phyloP scores from a whole-genome alignment of 2,113 vertebrate genomes.

The Upupa epops region DNA sequence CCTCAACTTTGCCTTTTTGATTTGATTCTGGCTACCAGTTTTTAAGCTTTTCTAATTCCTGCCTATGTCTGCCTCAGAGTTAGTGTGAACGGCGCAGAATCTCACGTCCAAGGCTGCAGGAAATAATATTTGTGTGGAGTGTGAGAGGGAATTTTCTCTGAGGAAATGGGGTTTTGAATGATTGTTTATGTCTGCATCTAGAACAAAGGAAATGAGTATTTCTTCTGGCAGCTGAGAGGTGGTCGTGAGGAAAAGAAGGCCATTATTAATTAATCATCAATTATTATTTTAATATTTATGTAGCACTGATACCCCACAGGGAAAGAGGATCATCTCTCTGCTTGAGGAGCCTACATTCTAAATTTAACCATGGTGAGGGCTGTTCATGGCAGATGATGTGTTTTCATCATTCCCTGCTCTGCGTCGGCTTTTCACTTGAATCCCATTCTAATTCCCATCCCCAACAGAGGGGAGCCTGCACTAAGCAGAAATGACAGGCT shows the following conservation, averaged over 20 bases:
- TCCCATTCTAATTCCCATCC: conserved; percentile 43
- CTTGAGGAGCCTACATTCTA: conserved; percentile 45
- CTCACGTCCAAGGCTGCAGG: not conserved
- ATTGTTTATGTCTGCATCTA: conserved; percentile 31
- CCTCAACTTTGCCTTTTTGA: not conserved
- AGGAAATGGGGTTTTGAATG: conserved; percentile 4
- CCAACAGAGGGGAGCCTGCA: not conserved
- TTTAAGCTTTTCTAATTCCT: conserved; percentile 13
- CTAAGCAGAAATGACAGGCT: not conserved
- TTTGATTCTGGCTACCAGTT: conserved; percentile 41
- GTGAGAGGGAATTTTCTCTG: not conserved
- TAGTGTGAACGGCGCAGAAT: not conserved
- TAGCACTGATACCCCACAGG: conserved; percentile 28
- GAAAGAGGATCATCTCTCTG: conserved; percentile 38
- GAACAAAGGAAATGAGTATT: conserved; percentile 31
- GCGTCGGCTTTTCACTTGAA: conserved; percentile 41
- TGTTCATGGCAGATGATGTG: conserved; percentile 46
- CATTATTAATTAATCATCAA: conserved; percentile 64
- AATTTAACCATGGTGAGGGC: conserved; percentile 35
- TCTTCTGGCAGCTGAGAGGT: conserved; percentile 1
- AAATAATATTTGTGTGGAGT: not conserved
- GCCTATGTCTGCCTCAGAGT: conserved; percentile 7
- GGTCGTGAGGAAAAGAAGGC: conserved; percentile 49
- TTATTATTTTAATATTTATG: conserved; percentile 67
- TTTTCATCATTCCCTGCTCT: conserved; percentile 48